A percentile compares a stretch with the other conserved stretches of the same genome.
These are phyloP conservation scores for Denticeps clupeoides DNA, from an alignment of 2,797 vertebrate genomes.

Conservation along the genomic window DNA sequence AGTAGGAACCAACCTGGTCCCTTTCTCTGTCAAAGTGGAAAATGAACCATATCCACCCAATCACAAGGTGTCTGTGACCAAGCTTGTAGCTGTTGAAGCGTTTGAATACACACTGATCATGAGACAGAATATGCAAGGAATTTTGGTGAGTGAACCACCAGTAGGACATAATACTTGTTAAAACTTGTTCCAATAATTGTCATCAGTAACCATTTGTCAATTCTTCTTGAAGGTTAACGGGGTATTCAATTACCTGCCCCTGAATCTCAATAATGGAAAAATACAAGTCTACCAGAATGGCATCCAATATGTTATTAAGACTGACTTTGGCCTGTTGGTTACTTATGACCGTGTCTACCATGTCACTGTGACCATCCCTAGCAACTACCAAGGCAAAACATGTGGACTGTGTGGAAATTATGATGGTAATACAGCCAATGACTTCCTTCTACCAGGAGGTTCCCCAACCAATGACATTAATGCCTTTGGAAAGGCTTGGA, in stretches of 20 bases:
- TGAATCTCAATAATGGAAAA: constrained; percentile 39
- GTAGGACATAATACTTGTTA: no score
- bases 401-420: constrained; percentile 62
- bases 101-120: no score
- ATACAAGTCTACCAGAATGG: constrained; percentile 44
- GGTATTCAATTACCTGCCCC: constrained; percentile 43
- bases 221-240: constrained; percentile 66
- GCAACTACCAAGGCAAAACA: constrained; percentile 44
- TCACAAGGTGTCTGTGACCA: no score
- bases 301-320: constrained; percentile 32
- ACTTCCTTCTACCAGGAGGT: constrained; percentile 49
- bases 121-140: no score
- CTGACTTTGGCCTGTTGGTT: constrained; percentile 49
- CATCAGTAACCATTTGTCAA: no score
- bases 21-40: no score
- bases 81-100: no score
- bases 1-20: no score
- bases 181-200: no score
- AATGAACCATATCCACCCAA: no score
- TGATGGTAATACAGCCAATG: constrained; percentile 42
- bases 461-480: constrained; percentile 41
- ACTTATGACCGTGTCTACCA: constrained; percentile 53
- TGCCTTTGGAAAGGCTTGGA: constrained; percentile 45
- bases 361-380: constrained; percentile 46
- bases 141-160: no score